A percentile compares a stretch with the other conserved stretches of the same genome.
Evolutionary conservation across 2,888 invertebrate species (phyloP).

Genomic region (Drosophila acutilabella): DNA sequence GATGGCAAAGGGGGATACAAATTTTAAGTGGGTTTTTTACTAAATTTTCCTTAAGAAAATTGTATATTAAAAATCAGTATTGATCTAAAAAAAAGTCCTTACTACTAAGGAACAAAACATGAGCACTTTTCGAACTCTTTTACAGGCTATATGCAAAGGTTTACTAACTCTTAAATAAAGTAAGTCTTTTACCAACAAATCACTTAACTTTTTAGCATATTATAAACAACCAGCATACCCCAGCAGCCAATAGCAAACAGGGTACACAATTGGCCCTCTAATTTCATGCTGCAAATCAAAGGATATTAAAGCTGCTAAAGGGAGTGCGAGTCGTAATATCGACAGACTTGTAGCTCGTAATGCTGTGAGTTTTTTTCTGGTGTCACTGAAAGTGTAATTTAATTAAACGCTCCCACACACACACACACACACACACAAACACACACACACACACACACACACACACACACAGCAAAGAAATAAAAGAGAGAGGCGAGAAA

Average conservation of each 20-base stretch:
- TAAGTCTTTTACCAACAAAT: not conserved
- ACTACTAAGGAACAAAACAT: no score
- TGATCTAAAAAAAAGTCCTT: no score
- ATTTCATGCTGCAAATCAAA: conserved; percentile 16
- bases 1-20: no score
- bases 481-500: conserved; percentile 29
- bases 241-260: not conserved
- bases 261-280: not conserved
- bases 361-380: conserved; percentile 5
- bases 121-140: not conserved
- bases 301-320: conserved; percentile 16
- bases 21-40: no score
- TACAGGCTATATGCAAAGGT: not conserved
- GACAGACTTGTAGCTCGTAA: conserved; percentile 8
- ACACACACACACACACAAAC: conserved; percentile 45
- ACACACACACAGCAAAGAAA: conserved; percentile 35
- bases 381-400: conserved; percentile 64
- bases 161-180: no score
- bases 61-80: no score
- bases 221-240: not conserved
- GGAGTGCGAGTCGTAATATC: not conserved
- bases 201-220: not conserved
- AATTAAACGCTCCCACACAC: conserved; percentile 62
- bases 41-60: no score
- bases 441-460: conserved; percentile 44